Base-by-base conservation (phyloP, 2,888 invertebrate genomes). In the Drosophila subquinaria region DNA sequence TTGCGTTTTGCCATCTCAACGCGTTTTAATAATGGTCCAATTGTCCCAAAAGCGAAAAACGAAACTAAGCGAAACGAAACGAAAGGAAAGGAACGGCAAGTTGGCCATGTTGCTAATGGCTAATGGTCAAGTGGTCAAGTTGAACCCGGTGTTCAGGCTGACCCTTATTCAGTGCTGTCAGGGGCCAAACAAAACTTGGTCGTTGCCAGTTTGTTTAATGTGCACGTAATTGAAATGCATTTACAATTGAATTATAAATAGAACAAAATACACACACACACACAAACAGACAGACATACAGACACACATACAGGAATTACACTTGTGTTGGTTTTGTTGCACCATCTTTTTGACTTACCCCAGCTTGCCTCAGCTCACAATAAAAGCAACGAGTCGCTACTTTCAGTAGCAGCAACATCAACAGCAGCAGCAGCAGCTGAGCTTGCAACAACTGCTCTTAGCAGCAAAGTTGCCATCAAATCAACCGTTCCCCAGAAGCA, bases 181-280 rank as follows among this genome's bases (percentile, higher is more conserved):
- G 38, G 62, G 57, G 66, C 48, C 65, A 69, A 45, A 33, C 63
- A 71, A 64, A 81, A 81, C 81, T 81, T 81, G 64, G 79, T 76
- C 82, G 76, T 74, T 76, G 76, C 76, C 68, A 72, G 83, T 69
- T 82, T 81, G 82, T 85, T 82, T 89, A 89, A 86, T 88, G 88
- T 89, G 88, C 79, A 89, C 88, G 86, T 87, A 87, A 87, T 87
- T 87, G 90, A 87, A 87, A 87, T 87, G 90, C 88, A 87, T 87
- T 87, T 89, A 88, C 86, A 87, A 87, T 88, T 87, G 86, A 87
- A 87, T 87, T 89, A 87, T 87, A 87, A 87, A 89, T 82, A 89
- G 89, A 88, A 64, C 83, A 82, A 88, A 87, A 79, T 79, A 83
- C 73, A 82, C 65, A 79, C 61, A 60, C 66, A 60, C 66, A 60